phyloP scores from a whole-genome alignment of 2,888 invertebrate species.

The Megalurothrips usitatus region DNA sequence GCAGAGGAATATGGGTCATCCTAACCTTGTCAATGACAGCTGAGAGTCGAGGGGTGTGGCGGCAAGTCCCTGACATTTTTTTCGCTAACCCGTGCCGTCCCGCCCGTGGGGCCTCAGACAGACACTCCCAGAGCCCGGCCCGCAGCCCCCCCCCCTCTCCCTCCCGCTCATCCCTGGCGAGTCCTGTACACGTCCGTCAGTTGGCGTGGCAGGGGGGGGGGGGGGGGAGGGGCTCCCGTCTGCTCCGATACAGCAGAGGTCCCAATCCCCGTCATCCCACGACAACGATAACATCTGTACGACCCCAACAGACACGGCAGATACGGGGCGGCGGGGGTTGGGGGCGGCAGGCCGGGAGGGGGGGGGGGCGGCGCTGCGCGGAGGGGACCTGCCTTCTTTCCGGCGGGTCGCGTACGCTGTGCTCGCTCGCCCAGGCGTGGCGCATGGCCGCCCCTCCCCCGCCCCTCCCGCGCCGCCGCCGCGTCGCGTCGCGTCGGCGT shows the following conservation, averaged over 20 bases:
- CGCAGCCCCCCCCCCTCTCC: neutral
- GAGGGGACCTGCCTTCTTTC: neutral
- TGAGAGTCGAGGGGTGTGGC: no score
- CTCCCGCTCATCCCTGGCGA: neutral
- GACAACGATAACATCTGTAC: neutral
- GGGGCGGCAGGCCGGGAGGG: neutral
- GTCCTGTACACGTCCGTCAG: neutral
- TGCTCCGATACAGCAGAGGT: neutral
- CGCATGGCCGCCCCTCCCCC: neutral
- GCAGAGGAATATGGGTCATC: no score
- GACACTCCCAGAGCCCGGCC: no score
- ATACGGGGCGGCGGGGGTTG: neutral
- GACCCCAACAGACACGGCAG: neutral
- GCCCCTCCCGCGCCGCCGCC: neutral
- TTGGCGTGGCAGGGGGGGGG: neutral
- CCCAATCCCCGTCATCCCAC: neutral
- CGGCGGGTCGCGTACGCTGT: neutral
- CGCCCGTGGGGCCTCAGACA: no score
- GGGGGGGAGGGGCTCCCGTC: neutral
- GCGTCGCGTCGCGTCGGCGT: neutral
- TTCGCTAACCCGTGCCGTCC: no score
- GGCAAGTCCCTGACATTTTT: no score
- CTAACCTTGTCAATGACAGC: no score
- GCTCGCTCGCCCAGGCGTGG: neutral
- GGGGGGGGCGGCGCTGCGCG: neutral